Conservation (phyloP, 23 tunicate genomes). For the Trididemnum clinides region DNA sequence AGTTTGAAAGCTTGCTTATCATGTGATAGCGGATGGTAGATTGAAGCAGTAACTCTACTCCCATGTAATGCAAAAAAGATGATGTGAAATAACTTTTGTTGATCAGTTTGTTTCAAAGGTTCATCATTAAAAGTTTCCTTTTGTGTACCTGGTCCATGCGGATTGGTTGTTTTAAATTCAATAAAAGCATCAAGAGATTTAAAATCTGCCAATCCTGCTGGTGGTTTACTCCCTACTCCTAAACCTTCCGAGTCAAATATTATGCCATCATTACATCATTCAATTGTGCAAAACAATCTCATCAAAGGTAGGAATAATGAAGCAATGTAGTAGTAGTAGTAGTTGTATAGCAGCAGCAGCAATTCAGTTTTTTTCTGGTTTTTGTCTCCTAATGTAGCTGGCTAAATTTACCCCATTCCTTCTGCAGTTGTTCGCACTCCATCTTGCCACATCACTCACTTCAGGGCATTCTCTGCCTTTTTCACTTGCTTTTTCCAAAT, state of each 20-base stretch:
- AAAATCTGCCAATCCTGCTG: conserved; percentile 76
- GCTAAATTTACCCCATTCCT: no score
- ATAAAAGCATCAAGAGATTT: conserved; percentile 81
- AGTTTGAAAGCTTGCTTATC: no score
- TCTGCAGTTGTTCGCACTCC: no score
- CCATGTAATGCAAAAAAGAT: neutral
- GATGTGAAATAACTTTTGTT: neutral
- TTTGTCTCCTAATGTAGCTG: no score
- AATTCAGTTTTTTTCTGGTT: no score
- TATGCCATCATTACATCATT: neutral
- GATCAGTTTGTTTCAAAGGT: neutral
- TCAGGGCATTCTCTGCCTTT: no score
- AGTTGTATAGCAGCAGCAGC: no score
- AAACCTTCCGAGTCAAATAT: conserved; percentile 7
- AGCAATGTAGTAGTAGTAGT: no score
- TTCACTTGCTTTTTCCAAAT: no score
- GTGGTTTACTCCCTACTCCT: conserved; percentile 89
- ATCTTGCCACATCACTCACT: no score
- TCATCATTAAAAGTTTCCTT: conserved; percentile 62
- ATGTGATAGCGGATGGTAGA: no score
- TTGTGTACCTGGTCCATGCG: conserved; percentile 95
- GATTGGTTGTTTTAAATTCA: conserved; percentile 79
- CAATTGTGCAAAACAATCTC: neutral
- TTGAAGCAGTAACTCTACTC: no score
- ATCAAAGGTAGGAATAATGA: conserved; percentile 18